A percentile compares a stretch with the other conserved stretches of the same genome.
Conservation (phyloP, 2,888 invertebrate species). For the Podotricha telesiphe region DNA sequence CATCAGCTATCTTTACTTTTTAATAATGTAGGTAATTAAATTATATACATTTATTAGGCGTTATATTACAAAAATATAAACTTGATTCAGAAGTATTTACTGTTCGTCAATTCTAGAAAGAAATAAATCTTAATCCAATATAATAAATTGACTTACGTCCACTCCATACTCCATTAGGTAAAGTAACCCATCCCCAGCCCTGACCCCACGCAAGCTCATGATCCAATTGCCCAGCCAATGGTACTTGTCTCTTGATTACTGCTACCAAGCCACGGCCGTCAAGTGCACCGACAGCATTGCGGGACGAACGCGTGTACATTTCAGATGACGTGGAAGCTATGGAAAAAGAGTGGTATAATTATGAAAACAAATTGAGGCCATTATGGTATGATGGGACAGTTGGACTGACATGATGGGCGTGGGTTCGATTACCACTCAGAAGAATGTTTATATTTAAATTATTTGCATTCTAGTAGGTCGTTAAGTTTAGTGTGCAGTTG, state of each 20-base stretch:
- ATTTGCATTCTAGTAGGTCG: too few relatives aligned
- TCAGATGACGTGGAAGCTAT: conserved; percentile 74
- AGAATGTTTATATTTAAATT: too few relatives aligned
- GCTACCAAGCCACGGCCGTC: conserved; percentile 79
- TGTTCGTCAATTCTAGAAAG: neutral
- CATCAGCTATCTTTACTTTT: too few relatives aligned
- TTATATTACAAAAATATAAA: neutral
- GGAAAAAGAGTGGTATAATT: neutral
- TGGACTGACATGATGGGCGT: too few relatives aligned
- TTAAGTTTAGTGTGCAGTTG: too few relatives aligned
- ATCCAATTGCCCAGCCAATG: conserved; percentile 80
- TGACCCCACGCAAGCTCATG: conserved; percentile 87
- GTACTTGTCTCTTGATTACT: conserved; percentile 79
- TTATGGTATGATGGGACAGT: too few relatives aligned
- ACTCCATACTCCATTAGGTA: conserved; percentile 86
- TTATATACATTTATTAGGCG: too few relatives aligned
- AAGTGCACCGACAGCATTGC: conserved; percentile 66
- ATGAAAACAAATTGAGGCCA: too few relatives aligned
- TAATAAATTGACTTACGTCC: conserved; percentile 75
- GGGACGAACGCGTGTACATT: conserved; percentile 63
- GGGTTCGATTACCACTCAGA: too few relatives aligned
- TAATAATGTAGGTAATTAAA: too few relatives aligned
- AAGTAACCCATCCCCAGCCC: conserved; percentile 89
- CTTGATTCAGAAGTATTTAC: neutral
- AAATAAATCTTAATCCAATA: neutral